Evolutionary conservation across 2,113 vertebrate genomes (phyloP).

Genomic region (Amphilophus citrinellus): DNA sequence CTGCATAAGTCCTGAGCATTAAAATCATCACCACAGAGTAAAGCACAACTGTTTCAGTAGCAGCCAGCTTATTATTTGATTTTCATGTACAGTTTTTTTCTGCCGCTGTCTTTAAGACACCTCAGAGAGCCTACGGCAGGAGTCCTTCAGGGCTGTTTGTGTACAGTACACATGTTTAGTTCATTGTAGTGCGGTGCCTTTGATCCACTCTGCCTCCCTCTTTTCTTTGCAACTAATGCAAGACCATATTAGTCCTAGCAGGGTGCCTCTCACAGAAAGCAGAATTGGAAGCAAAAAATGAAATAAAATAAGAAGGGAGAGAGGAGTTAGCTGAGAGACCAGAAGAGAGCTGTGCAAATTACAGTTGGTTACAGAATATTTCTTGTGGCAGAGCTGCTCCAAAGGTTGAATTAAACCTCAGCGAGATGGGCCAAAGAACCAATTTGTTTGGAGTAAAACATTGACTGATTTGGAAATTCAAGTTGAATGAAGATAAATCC

Average conservation of each 20-base stretch:
- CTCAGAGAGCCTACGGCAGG: neutral
- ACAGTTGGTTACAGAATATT: neutral
- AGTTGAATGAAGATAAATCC: neutral
- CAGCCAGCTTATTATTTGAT: neutral
- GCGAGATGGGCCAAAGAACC: neutral
- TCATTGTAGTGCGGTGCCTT: conserved; percentile 12
- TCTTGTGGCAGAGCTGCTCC: neutral
- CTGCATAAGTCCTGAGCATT: neutral
- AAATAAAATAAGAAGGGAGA: neutral
- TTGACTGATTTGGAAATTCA: neutral
- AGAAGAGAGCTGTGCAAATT: neutral
- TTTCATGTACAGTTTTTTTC: neutral
- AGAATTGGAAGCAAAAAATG: neutral
- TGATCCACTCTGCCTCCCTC: neutral
- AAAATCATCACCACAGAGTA: neutral
- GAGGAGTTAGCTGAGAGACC: neutral
- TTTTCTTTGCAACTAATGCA: conserved; percentile 19
- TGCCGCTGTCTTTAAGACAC: neutral
- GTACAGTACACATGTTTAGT: conserved; percentile 21
- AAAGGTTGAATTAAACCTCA: neutral
- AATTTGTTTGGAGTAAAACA: neutral
- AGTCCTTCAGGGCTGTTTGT: conserved; percentile 15
- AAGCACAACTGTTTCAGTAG: neutral
- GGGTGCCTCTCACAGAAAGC: conserved; percentile 6
- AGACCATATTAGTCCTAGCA: conserved; percentile 40